Conservation (phyloP, 2,113 vertebrate species). For the Malurus cyaneus region DNA sequence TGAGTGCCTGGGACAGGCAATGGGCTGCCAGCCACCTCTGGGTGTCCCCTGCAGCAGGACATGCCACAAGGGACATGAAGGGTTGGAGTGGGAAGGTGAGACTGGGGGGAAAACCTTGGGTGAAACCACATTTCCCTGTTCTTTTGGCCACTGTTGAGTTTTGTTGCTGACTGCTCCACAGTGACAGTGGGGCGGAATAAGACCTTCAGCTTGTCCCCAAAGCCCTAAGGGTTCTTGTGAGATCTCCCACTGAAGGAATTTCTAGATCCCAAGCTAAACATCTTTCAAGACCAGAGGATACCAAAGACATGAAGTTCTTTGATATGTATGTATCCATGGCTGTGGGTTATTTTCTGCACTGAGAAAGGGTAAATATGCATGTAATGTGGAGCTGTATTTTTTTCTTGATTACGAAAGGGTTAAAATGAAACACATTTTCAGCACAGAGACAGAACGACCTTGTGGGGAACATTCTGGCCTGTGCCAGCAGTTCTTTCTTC, state of each 20-base stretch:
- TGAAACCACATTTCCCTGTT: fast-evolving
- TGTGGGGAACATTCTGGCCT: constrained; percentile 29
- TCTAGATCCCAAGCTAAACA: not conserved
- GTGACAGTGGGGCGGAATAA: not conserved
- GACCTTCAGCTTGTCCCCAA: not conserved
- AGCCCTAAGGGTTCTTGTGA: not conserved
- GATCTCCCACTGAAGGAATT: not conserved
- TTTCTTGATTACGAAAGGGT: constrained; percentile 31
- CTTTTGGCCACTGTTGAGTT: not conserved
- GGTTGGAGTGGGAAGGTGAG: not conserved
- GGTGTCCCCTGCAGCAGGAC: not conserved
- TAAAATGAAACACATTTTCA: constrained; percentile 45
- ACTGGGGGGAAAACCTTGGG: not conserved
- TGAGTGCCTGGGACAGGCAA: not conserved
- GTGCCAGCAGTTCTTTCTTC: constrained; percentile 52
- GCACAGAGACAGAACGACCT: constrained; percentile 50
- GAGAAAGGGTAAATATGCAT: not conserved
- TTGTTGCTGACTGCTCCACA: not conserved
- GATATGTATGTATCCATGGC: not conserved
- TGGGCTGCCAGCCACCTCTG: not conserved
- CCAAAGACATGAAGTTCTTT: not conserved
- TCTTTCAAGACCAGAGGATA: not conserved
- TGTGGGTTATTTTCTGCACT: not conserved
- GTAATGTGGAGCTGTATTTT: not conserved
- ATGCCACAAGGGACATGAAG: not conserved